Evolutionary conservation across 2,797 vertebrate species (phyloP).

Genomic region (Caiman crocodilus): DNA sequence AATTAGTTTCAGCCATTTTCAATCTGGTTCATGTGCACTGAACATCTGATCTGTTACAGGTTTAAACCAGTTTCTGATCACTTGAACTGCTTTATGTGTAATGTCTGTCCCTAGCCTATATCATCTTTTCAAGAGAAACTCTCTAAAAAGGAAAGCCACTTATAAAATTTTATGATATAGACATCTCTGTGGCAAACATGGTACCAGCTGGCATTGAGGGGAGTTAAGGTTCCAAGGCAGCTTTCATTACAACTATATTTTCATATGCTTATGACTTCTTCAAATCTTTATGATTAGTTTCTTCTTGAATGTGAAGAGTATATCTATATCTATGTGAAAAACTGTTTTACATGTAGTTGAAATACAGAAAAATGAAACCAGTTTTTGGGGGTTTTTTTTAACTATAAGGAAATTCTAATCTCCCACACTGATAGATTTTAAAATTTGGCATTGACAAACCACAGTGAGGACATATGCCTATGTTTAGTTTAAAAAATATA

Average conservation of each 20-base stretch:
- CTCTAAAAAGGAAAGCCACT: not conserved
- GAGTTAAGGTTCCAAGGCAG: not conserved
- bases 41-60: too few species aligned
- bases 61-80: too few species aligned
- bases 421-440: conserved; percentile 33
- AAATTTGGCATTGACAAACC: conserved; percentile 39
- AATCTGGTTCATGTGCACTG: too few species aligned
- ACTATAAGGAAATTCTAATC: not conserved
- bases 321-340: not conserved
- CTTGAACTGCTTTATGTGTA: too few species aligned
- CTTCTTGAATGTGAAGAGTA: not conserved
- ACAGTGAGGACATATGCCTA: conserved; percentile 21
- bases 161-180: not conserved
- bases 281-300: not conserved
- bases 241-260: not conserved
- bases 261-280: not conserved
- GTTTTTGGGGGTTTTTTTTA: too few species aligned
- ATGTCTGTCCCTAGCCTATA: too few species aligned
- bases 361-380: not conserved
- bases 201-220: not conserved
- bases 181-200: not conserved
- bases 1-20: too few species aligned
- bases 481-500: conserved; percentile 33
- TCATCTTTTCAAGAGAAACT: not conserved
- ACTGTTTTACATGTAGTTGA: not conserved